Evolutionary conservation across 2,888 invertebrate species (phyloP).

Genomic region (Acholoe squamosa): DNA sequence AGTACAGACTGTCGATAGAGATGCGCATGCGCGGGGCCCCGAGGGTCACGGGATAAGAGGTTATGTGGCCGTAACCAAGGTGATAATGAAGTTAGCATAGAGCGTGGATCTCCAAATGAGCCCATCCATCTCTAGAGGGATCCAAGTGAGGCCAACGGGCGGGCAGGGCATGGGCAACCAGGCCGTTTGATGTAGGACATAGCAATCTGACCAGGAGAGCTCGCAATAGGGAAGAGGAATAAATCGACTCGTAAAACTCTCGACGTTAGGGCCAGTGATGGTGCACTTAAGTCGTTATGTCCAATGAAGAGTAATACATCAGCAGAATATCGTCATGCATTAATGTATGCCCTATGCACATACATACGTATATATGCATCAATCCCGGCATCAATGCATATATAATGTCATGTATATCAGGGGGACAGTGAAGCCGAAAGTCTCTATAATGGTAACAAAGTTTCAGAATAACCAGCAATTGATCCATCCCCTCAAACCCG

Average conservation of each 20-base stretch:
- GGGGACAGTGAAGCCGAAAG: too few species aligned
- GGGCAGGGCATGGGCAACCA: background rate
- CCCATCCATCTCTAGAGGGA: conserved; percentile 41
- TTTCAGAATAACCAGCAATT: conserved; percentile 51
- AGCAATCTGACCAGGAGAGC: background rate
- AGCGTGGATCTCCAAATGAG: conserved; percentile 17
- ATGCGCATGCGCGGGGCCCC: background rate
- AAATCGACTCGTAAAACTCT: background rate
- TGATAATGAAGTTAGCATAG: conserved; percentile 56
- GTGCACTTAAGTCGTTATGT: conserved; percentile 30
- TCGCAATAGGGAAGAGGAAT: background rate
- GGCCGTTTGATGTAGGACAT: conserved; percentile 33
- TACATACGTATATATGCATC: too few species aligned
- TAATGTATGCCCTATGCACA: too few species aligned
- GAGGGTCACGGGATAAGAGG: conserved; percentile 48
- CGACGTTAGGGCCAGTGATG: background rate
- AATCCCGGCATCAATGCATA: too few species aligned
- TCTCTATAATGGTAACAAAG: conserved; percentile 11
- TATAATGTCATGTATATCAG: background rate
- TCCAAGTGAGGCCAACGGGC: background rate
- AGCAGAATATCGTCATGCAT: too few species aligned
- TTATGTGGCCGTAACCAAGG: conserved; percentile 57
- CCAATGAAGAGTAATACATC: background rate
- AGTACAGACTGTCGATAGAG: background rate
- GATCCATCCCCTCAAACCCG: conserved; percentile 24